These are phyloP conservation scores for Pseudopodoces humilis DNA, from an alignment of 2,113 vertebrate genomes.

Conservation along the genomic window DNA sequence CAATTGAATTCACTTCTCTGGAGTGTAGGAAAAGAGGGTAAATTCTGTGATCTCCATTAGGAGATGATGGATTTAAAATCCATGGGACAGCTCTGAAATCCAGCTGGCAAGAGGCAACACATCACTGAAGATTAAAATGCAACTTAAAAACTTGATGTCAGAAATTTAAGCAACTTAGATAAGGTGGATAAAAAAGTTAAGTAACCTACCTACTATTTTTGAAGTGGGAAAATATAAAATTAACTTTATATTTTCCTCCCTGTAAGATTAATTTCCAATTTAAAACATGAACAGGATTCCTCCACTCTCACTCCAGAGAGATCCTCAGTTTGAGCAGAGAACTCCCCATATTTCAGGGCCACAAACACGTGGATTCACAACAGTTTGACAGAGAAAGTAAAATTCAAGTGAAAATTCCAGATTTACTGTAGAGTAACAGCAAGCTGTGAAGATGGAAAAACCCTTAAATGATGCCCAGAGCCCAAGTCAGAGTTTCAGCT, in stretches of 20 bases:
- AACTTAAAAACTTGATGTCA: background rate
- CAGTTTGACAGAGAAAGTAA: background rate
- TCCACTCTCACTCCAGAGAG: background rate
- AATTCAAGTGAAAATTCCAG: background rate
- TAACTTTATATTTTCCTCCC: background rate
- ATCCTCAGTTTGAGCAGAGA: background rate
- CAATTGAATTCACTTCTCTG: background rate
- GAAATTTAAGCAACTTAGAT: background rate
- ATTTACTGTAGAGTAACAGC: background rate
- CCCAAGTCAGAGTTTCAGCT: background rate
- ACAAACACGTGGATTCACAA: fast-evolving
- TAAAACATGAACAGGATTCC: background rate
- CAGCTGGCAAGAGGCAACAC: background rate
- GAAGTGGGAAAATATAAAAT: background rate
- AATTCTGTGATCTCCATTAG: background rate
- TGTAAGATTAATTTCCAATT: fast-evolving
- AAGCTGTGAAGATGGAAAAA: background rate
- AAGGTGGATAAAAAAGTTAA: background rate
- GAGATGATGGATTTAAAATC: background rate
- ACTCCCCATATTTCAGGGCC: background rate
- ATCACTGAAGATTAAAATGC: background rate
- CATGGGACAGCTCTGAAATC: background rate
- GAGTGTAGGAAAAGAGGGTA: background rate
- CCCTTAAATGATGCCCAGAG: background rate
- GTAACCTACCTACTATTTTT: background rate